Evolutionary conservation across 1,140 invertebrate genomes (phyloP).

Genomic region (Ruditapes philippinarum): DNA sequence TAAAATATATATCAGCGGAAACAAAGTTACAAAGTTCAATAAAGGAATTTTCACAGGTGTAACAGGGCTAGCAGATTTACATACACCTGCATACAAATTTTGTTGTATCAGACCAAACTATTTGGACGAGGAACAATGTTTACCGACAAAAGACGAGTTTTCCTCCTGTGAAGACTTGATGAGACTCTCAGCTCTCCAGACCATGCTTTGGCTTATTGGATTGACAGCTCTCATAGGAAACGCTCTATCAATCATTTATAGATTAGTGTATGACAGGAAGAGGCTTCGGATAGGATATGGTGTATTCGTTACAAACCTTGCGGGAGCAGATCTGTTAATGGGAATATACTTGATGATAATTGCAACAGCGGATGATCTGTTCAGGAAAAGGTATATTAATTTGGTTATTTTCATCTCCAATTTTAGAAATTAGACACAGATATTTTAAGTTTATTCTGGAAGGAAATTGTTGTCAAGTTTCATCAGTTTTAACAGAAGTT

Average conservation of each 20-base stretch:
- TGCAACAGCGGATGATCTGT: constrained; percentile 74
- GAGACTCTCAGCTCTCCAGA: constrained; percentile 59
- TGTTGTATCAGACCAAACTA: constrained; percentile 70
- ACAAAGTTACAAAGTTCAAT: constrained; percentile 53
- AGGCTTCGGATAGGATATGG: constrained; percentile 67
- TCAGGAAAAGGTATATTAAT: constrained; percentile 77
- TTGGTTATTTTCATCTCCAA: too few relatives aligned
- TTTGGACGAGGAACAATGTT: constrained; percentile 66
- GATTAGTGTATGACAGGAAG: constrained; percentile 56
- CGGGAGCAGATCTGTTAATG: constrained; percentile 81
- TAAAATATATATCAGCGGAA: constrained; percentile 61
- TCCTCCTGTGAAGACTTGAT: constrained; percentile 77
- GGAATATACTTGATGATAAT: constrained; percentile 82
- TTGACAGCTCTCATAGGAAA: constrained; percentile 72
- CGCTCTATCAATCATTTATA: constrained; percentile 58
- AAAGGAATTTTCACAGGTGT: constrained; percentile 65
- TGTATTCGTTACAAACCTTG: constrained; percentile 78
- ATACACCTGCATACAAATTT: constrained; percentile 68
- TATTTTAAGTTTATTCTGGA: too few relatives aligned
- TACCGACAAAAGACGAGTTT: constrained; percentile 69
- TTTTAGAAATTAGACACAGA: too few relatives aligned
- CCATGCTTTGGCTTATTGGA: constrained; percentile 75
- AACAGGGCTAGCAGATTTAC: constrained; percentile 30
- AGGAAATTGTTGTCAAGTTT: too few relatives aligned
- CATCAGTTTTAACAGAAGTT: too few relatives aligned